Evolutionary conservation across 2,797 vertebrate genomes (phyloP).

Genomic region (Kryptopterus vitreolus): DNA sequence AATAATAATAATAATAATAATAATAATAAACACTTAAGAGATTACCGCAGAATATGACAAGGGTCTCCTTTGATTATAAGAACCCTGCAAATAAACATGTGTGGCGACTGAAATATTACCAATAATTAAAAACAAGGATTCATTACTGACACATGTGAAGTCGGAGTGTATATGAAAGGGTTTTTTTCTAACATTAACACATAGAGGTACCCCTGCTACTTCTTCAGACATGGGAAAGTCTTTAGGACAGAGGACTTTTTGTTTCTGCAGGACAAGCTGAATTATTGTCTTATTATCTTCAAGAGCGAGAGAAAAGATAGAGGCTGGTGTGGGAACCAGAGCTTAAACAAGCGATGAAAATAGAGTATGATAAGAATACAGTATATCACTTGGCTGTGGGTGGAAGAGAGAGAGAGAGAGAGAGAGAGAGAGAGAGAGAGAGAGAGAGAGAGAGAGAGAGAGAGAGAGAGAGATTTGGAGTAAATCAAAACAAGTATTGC

Average conservation of each 20-base stretch:
- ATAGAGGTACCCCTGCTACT: not conserved
- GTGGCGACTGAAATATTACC: no score
- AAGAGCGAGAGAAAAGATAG: not conserved
- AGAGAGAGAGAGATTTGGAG: not conserved
- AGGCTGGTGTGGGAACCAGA: not conserved
- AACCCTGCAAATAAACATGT: no score
- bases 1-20: not conserved
- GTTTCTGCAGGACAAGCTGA: not conserved
- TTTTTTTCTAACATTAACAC: not conserved
- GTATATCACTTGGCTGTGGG: not conserved
- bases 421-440: no score
- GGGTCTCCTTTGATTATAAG: not conserved
- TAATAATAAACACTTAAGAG: not conserved
- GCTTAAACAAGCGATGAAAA: not conserved
- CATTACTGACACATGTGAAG: not conserved
- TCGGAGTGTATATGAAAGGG: not conserved
- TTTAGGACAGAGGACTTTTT: not conserved
- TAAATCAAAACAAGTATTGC: not conserved
- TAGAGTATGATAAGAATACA: not conserved
- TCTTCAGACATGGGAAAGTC: not conserved
- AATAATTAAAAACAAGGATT: no score
- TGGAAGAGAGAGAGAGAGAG: no score
- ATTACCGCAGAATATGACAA: not conserved
- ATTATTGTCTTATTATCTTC: not conserved
- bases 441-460: not conserved